phyloP scores from a whole-genome alignment of 2,888 invertebrate genomes.

The Apodemia duryi region DNA sequence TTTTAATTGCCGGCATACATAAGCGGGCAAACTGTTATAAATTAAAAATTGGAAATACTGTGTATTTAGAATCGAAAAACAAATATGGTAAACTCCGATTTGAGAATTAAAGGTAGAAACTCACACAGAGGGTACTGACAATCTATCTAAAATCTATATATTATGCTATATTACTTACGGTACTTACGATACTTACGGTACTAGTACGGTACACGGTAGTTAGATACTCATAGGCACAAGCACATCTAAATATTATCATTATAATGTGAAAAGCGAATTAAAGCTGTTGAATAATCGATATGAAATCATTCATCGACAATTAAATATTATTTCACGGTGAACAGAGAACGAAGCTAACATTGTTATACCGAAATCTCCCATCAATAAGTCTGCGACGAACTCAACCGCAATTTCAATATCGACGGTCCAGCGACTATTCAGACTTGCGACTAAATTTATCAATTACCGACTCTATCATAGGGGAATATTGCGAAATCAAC shows the following conservation, averaged over 20 bases:
- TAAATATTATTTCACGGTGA: conserved; percentile 13
- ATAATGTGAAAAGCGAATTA: not conserved
- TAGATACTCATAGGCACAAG: too few relatives aligned
- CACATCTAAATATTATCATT: conserved; percentile 2
- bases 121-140: not conserved
- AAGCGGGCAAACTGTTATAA: too few relatives aligned
- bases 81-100: too few relatives aligned
- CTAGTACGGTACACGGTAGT: too few relatives aligned
- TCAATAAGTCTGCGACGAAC: conserved; percentile 35
- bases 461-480: conserved; percentile 2
- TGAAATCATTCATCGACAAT: too few relatives aligned
- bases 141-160: too few relatives aligned
- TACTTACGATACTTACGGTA: too few relatives aligned
- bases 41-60: too few relatives aligned
- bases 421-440: conserved; percentile 24
- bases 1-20: too few relatives aligned
- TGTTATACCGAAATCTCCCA: conserved; percentile 29
- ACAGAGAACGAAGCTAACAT: conserved; percentile 31
- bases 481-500: conserved; percentile 14
- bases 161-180: too few relatives aligned
- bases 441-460: conserved; percentile 33
- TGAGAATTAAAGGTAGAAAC: not conserved
- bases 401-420: conserved; percentile 37
- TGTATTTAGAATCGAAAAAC: too few relatives aligned
- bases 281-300: too few relatives aligned